phyloP scores from a whole-genome alignment of 2,888 invertebrate genomes.

The Andrena chrysosceles region DNA sequence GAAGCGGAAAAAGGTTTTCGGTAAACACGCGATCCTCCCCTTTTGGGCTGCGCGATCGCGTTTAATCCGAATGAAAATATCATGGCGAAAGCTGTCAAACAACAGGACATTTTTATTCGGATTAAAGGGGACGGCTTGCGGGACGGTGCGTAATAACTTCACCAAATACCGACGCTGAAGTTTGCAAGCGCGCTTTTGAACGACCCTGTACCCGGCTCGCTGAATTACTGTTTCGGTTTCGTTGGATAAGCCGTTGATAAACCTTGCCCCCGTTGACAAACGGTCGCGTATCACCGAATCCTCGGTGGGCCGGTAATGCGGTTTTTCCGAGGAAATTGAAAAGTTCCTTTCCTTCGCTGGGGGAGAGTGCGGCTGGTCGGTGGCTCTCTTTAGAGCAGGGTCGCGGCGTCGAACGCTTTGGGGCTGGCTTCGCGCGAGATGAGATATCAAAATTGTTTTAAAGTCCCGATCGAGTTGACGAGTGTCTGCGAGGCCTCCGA shows the following conservation, averaged over 20 bases:
- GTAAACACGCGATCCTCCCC: constrained; percentile 12
- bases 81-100: constrained; percentile 43
- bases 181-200: constrained; percentile 28
- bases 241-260: constrained; percentile 47
- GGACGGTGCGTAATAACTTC: constrained; percentile 51
- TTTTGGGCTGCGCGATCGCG: constrained; percentile 13
- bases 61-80: constrained; percentile 59
- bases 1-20: not conserved
- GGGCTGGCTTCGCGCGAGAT: constrained; percentile 59
- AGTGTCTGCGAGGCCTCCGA: constrained; percentile 53
- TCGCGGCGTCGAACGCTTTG: constrained; percentile 32
- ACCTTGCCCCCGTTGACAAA: constrained; percentile 29
- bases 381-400: constrained; percentile 28
- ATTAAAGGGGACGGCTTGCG: constrained; percentile 42
- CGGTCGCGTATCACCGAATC: constrained; percentile 38
- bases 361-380: not conserved
- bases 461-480: constrained; percentile 75
- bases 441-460: constrained; percentile 78
- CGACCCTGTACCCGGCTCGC: not conserved
- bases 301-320: constrained; percentile 43
- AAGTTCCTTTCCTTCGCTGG: constrained; percentile 62
- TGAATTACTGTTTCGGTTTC: constrained; percentile 45
- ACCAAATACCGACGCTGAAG: constrained; percentile 30
- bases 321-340: constrained; percentile 68
- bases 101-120: constrained; percentile 54